Evolutionary conservation across 1,140 invertebrate species (phyloP), one percentile per base, ranked within the genome.

Genomic region (Procambarus clarkii): DNA sequence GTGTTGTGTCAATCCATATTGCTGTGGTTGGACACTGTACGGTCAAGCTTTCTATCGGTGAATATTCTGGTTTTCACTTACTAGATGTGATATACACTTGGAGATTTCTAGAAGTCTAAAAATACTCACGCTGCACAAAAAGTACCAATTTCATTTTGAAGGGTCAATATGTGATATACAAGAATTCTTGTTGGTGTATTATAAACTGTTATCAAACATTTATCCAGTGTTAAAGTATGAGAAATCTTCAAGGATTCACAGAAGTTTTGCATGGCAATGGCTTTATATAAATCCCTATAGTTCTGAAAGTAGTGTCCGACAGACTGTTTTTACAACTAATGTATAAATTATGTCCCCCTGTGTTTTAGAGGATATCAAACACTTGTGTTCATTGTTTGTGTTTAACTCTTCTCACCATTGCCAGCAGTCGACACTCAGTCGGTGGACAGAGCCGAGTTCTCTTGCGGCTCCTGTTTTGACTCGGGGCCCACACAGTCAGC

Each of bases 171-270:
- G 77, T 80, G 86, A 88, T 88, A 80, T 77, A 54, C 50, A 64
- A 80, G 44, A 60, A 80, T 79, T 60, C 77, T 88, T 80, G 86
- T 88, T 88, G 69, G 83, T 76, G 69, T 86, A 76, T 76, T 74
- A 86, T 86, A 86, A 76, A 69, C 64, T 86, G 48, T 76, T 86
- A 76, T 76, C 34, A 80, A 85, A 48, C 58, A 86, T 69, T 86
- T 86, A 76, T 71, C 69, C 34, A 45, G 71, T 86, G 86, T 88
- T 64, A 64, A 88, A 64, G 54, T 88, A 64, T 46, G 77, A 80
- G 86, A 88, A 88, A 88, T 88, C 86, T 88, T 88, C 86, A 88
- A 88, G 86, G 86, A 78, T 80, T 80, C 86, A 88, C 86, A 88
- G 76, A 87, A 69, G 74, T 79, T 88, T 88, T 69, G 86, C 77